These are phyloP conservation scores for Zoanthus sociatus DNA, from an alignment of 92 coral and sea anemone genomes.

Conservation along the genomic window DNA sequence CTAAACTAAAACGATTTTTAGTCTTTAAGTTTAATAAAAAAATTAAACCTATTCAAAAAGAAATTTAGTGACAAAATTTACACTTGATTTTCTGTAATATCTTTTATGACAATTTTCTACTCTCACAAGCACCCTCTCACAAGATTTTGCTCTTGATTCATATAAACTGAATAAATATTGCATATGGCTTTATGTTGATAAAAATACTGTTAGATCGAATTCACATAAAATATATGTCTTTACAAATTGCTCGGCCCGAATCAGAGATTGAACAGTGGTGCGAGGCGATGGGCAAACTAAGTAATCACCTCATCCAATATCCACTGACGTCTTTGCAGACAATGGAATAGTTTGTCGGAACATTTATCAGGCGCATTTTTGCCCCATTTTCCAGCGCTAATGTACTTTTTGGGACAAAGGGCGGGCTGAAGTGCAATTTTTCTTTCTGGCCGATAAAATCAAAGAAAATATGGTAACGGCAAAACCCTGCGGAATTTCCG, in stretches of 20 bases:
- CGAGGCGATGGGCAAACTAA: too few relatives aligned
- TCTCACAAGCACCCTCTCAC: too few relatives aligned
- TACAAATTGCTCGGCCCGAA: too few relatives aligned
- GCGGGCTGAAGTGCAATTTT: background rate
- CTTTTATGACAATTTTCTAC: too few relatives aligned
- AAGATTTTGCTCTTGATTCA: too few relatives aligned
- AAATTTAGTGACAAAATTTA: background rate
- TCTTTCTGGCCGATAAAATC: slow-evolving; percentile 7
- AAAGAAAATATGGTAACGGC: background rate
- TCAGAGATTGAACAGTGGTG: too few relatives aligned
- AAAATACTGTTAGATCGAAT: too few relatives aligned
- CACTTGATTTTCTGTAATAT: background rate
- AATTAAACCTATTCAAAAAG: too few relatives aligned
- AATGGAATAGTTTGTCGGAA: background rate
- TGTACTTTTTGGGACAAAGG: background rate
- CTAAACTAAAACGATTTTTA: background rate
- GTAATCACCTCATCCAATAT: too few relatives aligned
- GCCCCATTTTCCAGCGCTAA: background rate
- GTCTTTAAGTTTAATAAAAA: background rate
- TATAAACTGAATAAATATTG: too few relatives aligned
- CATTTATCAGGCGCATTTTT: background rate
- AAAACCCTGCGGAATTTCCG: slow-evolving; percentile 38
- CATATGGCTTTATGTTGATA: too few relatives aligned
- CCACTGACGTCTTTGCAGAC: background rate
- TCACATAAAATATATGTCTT: too few relatives aligned